Conservation (phyloP, 1,140 invertebrate genomes). For the Drosophila athabasca region DNA sequence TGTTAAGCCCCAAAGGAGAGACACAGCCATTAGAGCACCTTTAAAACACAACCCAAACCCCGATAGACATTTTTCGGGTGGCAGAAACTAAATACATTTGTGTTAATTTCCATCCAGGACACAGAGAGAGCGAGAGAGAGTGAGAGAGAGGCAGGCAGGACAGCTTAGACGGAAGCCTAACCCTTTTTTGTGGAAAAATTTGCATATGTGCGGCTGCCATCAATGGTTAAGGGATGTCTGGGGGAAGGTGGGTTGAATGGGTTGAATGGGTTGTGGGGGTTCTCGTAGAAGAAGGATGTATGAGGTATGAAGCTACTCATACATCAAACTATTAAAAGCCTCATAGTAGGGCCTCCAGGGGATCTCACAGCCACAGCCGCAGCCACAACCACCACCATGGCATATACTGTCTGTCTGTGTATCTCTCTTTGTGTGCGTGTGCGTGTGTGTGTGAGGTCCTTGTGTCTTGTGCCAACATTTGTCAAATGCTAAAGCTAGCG, state of each 20-base stretch:
- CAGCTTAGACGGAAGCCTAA: constrained; percentile 7
- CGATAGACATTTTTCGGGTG: constrained; percentile 52
- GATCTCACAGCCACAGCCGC: constrained; percentile 32
- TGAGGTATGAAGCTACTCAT: constrained; percentile 49
- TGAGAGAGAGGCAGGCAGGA: constrained; percentile 15
- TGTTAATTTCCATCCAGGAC: constrained; percentile 62
- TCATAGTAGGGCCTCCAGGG: constrained; percentile 65
- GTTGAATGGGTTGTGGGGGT: no score
- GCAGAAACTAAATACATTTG: constrained; percentile 78
- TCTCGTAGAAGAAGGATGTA: background rate
- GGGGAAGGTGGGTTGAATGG: background rate
- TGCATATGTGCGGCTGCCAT: constrained; percentile 73
- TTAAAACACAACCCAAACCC: constrained; percentile 35
- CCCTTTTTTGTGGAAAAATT: constrained; percentile 60
- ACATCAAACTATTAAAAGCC: constrained; percentile 82
- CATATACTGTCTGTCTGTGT: constrained; percentile 5
- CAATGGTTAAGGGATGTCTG: constrained; percentile 5
- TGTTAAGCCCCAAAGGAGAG: constrained; percentile 31
- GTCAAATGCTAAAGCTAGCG: constrained; percentile 69
- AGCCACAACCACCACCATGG: constrained; percentile 42
- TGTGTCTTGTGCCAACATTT: constrained; percentile 61
- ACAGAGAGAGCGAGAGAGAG: constrained; percentile 10
- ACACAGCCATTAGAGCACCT: constrained; percentile 58
- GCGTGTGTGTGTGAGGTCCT: background rate
- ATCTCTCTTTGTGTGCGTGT: background rate